Evolutionary conservation across 2,113 vertebrate species (phyloP), one percentile per base, ranked within the genome.

Genomic region (Lophius piscatorius): DNA sequence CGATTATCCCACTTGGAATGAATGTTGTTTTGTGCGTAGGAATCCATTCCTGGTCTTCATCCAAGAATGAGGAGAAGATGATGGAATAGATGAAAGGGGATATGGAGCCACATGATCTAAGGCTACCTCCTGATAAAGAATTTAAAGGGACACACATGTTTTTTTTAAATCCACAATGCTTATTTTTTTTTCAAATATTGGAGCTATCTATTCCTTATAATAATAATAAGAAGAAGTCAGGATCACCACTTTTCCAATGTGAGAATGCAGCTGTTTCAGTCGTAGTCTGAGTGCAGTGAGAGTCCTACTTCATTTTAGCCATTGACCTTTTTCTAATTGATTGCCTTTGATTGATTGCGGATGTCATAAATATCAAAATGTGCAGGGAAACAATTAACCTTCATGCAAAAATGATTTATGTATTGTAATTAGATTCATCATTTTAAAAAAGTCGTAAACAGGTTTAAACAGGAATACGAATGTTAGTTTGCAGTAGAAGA

Each of bases 311-410:
- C 26, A 51, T 71, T 73, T 75, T 56, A 62, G 38, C 21, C 44
- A 69, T 70, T 86, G 79, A 81, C 79, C 82, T 80, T 88, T 81
- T 64, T 59, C 39, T 46, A 52, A 75, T 77, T 77, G 79, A 86
- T 81, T 85, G 63, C 10, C n/a, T 34, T 51, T 48, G 38, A n/a
- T 22, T 0, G 12, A 1, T 40, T 63, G 52, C 31, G 76, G 74
- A 77, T 81, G 83, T 47, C 16, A 20, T 60, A 84, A 85, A 88
- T 85, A 84, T 81, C 82, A 81, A 73, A 63, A 70, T 54, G 39
- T 79, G 77, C 60, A 42, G 23, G 23, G 65, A 84, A 85, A 74
- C 76, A 11, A 70, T 88, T 88, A 81, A 86, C 82, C 85, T 85
- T 82, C 67, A 51, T 26, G 12, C 11, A 12, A 9, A 31, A 34